These are phyloP conservation scores for Phaethon lepturus DNA, from an alignment of 2,113 vertebrate species.

Conservation along the genomic window DNA sequence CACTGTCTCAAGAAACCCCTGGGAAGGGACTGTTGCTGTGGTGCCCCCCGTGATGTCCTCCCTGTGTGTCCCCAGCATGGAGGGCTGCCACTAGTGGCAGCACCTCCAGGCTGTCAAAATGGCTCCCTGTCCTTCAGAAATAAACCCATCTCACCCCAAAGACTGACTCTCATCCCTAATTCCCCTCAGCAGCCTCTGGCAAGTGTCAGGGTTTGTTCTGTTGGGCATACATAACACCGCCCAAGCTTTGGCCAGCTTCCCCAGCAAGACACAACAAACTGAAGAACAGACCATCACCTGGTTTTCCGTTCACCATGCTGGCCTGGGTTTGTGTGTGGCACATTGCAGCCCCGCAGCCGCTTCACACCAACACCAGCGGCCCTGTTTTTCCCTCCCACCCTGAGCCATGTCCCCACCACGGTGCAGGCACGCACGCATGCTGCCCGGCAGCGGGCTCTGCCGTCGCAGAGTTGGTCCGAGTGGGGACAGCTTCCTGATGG, in stretches of 20 bases:
- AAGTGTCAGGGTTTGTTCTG: not conserved
- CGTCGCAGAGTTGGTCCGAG: not conserved
- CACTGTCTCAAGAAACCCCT: not conserved
- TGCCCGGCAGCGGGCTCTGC: not conserved
- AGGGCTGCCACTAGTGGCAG: not conserved
- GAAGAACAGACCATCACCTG: rapidly evolving
- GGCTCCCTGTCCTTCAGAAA: not conserved
- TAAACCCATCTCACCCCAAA: not conserved
- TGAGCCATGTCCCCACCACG: rapidly evolving
- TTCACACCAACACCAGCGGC: not conserved
- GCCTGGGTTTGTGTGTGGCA: not conserved
- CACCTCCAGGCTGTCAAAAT: not conserved
- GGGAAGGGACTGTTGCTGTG: not conserved
- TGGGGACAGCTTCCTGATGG: not conserved
- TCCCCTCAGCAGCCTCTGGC: not conserved
- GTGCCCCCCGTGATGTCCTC: rapidly evolving
- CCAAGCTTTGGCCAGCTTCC: not conserved
- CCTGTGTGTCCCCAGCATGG: not conserved
- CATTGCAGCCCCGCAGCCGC: not conserved
- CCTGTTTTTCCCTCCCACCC: not conserved
- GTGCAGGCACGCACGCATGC: rapidly evolving
- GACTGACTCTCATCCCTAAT: not conserved
- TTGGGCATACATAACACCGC: not conserved
- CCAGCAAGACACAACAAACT: not conserved
- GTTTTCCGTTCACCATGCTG: rapidly evolving